Percentiles rank a stretch among this genome's conserved stretches.
Conservation (phyloP, 2,113 vertebrate genomes). For the Chaenogobius annularis region DNA sequence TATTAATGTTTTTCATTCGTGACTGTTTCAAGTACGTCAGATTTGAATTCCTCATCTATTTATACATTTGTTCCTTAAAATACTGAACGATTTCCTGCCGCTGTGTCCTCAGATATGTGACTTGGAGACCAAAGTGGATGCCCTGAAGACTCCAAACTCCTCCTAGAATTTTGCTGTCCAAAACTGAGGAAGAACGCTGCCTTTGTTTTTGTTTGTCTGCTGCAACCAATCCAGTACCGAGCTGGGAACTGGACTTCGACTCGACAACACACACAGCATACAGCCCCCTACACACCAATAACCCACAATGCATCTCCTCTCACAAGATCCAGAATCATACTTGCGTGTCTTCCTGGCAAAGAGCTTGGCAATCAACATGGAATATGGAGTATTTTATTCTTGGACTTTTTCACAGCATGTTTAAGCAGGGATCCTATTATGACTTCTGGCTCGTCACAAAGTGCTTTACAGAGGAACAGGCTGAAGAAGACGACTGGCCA, state of each 20-base stretch:
- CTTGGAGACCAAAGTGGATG: constrained; percentile 89
- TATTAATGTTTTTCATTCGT: neutral
- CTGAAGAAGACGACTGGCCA: constrained; percentile 7
- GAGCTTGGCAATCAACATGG: constrained; percentile 48
- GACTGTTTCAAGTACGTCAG: neutral
- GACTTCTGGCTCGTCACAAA: constrained; percentile 62
- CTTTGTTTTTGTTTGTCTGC: constrained; percentile 38
- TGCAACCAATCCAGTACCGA: constrained; percentile 47
- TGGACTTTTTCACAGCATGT: constrained; percentile 30
- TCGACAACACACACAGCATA: neutral
- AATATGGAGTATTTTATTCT: constrained; percentile 13
- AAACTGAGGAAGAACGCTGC: constrained; percentile 56
- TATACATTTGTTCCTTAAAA: constrained; percentile 4
- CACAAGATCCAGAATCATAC: constrained; percentile 38
- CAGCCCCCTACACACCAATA: constrained; percentile 18
- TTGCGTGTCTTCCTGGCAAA: constrained; percentile 62
- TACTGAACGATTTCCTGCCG: constrained; percentile 3
- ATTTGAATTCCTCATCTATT: neutral
- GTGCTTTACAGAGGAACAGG: constrained; percentile 63
- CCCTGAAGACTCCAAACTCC: constrained; percentile 85
- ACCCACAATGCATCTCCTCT: constrained; percentile 48
- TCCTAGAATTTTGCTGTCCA: constrained; percentile 74
- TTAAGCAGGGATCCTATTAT: constrained; percentile 27
- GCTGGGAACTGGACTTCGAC: constrained; percentile 12
- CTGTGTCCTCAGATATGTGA: constrained; percentile 77